A percentile compares a stretch with the other conserved stretches of the same genome.
Evolutionary conservation across 2,113 vertebrate species (phyloP).

Genomic region (Larimichthys polyactis): DNA sequence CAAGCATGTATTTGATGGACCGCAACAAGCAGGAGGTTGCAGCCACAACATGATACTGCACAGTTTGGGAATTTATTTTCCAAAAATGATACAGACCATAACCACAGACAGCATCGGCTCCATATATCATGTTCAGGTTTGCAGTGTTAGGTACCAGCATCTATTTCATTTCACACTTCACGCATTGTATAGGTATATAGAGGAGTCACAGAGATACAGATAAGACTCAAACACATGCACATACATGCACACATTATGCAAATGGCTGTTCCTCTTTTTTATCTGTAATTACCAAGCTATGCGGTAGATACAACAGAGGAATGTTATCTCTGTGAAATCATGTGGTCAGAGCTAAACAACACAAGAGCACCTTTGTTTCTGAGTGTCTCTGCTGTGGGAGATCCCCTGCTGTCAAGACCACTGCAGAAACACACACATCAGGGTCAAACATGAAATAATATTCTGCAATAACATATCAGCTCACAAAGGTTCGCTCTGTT

Average conservation of each 20-base stretch:
- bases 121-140: background rate
- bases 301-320: constrained; percentile 59
- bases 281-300: constrained; percentile 57
- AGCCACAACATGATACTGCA: background rate
- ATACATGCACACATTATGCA: constrained; percentile 37
- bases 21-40: background rate
- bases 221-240: constrained; percentile 4
- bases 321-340: constrained; percentile 72
- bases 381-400: constrained; percentile 50
- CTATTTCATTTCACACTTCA: background rate
- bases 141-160: background rate
- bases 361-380: constrained; percentile 72
- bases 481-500: constrained; percentile 28
- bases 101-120: too few species aligned
- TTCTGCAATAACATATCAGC: background rate
- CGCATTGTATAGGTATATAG: background rate
- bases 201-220: background rate
- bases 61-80: background rate
- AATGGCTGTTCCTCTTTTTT: constrained; percentile 30
- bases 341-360: constrained; percentile 56
- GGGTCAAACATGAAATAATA: constrained; percentile 33
- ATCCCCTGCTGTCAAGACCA: constrained; percentile 61
- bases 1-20: background rate
- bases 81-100: background rate
- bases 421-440: constrained; percentile 26